Evolutionary conservation across 2,888 invertebrate genomes (phyloP), one percentile per base, ranked within the genome.

Genomic region (Heteromyza rotundicornis): DNA sequence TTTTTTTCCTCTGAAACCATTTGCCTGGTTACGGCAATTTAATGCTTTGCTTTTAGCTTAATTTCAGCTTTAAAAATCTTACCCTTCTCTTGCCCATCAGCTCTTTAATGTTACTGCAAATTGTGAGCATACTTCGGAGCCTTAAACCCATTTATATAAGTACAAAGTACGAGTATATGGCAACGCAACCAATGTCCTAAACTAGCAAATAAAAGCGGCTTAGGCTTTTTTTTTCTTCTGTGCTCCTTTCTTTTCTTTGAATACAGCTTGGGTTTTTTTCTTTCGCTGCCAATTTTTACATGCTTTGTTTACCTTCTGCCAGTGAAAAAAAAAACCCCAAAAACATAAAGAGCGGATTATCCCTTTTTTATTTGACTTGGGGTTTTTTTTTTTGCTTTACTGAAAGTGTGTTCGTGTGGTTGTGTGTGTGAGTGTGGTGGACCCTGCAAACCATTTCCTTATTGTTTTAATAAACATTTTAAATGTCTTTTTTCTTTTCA

Each of bases 391-490:
- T 40, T 40, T 8, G 40, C n/a, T 24, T 19, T 16, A 7, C 35
- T 32, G 8, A n/a, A n/a, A 14, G 3, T 8, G 14, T 40, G 8
- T 40, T 8, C n/a, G n/a, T 40, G n/a, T 2, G 32, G n/a, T 58
- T 19, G 17, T 23, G 8, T 44, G 50, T 58, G n/a, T 14, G 12
- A 32, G 16, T 20, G 7, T n/a, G 35, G 1, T 58, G 40, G 17
- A 53, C 20, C 20, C 40, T n/a, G 68, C 70, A 69, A 77, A 70
- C 78, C 77, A 76, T 78, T 78, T 75, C 74, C 75, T 76, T 77
- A 76, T 76, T 76, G 74, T 77, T 78, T 78, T 78, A 78, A 77
- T 78, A 76, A 76, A 76, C 77, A 74, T 78, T 78, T 73, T 73
- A 77, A 78, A 77, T 71, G 73, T 70, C 70, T 73, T 70, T 20